Evolutionary conservation across 2,113 vertebrate species (phyloP).

Genomic region (Thymallus thymallus): DNA sequence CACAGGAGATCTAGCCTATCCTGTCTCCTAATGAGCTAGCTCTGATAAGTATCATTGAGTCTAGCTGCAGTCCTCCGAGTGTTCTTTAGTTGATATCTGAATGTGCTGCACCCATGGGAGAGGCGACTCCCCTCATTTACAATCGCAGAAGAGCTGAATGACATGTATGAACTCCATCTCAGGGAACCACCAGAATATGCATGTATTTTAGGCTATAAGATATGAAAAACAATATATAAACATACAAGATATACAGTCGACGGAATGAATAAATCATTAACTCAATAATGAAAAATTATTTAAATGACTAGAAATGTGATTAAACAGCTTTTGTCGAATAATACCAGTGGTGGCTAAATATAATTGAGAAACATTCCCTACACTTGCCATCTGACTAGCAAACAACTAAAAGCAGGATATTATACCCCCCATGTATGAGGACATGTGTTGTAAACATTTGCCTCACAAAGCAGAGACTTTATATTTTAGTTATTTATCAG

Average conservation of each 20-base stretch:
- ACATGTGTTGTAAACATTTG: not conserved
- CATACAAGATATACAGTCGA: too few relatives aligned
- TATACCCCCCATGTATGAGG: too few relatives aligned
- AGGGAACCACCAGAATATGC: not conserved
- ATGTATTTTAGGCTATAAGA: not conserved
- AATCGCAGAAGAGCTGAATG: conserved; percentile 4
- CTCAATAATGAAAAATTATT: too few relatives aligned
- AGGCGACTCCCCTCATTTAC: not conserved
- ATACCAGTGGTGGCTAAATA: too few relatives aligned
- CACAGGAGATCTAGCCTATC: conserved; percentile 1
- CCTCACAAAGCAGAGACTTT: not conserved
- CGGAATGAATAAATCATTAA: too few relatives aligned
- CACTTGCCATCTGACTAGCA: too few relatives aligned
- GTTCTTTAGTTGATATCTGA: not conserved
- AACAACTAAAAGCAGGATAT: too few relatives aligned
- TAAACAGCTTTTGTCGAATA: too few relatives aligned
- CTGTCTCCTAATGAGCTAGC: conserved; percentile 33
- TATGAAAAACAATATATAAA: too few relatives aligned
- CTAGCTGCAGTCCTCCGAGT: conserved; percentile 6
- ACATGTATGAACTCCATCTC: not conserved
- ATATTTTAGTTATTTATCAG: too few relatives aligned
- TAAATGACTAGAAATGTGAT: too few relatives aligned
- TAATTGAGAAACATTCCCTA: too few relatives aligned
- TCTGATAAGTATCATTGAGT: conserved; percentile 20
- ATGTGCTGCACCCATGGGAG: not conserved